A percentile compares a stretch with the other conserved stretches of the same genome.
phyloP scores from a whole-genome alignment of 1,140 invertebrate genomes.

The Venturia canescens region DNA sequence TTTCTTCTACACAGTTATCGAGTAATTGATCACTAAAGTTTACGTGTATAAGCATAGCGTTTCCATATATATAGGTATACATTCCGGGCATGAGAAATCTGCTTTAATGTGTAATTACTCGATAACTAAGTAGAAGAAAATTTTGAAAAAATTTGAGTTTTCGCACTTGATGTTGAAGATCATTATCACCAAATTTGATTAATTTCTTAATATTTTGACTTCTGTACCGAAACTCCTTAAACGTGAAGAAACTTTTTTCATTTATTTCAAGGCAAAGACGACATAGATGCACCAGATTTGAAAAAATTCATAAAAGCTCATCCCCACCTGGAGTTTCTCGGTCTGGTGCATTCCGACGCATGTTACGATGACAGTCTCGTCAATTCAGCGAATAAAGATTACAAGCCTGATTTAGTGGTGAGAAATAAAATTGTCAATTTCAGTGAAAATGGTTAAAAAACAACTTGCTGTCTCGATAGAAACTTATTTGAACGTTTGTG shows the following conservation, averaged over 20 bases:
- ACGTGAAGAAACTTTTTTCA: slow-evolving; percentile 11
- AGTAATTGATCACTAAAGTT: too few species aligned
- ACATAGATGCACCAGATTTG: slow-evolving; percentile 78
- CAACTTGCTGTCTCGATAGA: slow-evolving; percentile 55
- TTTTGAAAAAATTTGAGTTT: too few species aligned
- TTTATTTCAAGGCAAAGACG: slow-evolving; percentile 75
- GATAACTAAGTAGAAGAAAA: too few species aligned
- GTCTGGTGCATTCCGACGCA: slow-evolving; percentile 80
- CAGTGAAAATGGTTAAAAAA: slow-evolving; percentile 22
- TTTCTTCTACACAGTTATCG: too few species aligned
- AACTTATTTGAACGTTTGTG: neutral
- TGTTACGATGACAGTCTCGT: slow-evolving; percentile 80
- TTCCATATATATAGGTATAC: too few species aligned
- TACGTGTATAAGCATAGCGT: too few species aligned
- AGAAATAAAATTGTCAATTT: slow-evolving; percentile 44
- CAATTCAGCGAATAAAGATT: slow-evolving; percentile 74
- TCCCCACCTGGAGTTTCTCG: slow-evolving; percentile 79
- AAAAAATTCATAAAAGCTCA: slow-evolving; percentile 77
- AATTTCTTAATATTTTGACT: too few species aligned
- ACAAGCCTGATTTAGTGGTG: slow-evolving; percentile 74
- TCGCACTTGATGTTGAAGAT: too few species aligned
- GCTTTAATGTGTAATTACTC: too few species aligned
- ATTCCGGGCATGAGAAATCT: too few species aligned
- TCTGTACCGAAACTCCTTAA: too few species aligned
- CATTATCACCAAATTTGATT: too few species aligned